Evolutionary conservation across 2,888 invertebrate species (phyloP).

Genomic region (Ichneumoninae sp.): DNA sequence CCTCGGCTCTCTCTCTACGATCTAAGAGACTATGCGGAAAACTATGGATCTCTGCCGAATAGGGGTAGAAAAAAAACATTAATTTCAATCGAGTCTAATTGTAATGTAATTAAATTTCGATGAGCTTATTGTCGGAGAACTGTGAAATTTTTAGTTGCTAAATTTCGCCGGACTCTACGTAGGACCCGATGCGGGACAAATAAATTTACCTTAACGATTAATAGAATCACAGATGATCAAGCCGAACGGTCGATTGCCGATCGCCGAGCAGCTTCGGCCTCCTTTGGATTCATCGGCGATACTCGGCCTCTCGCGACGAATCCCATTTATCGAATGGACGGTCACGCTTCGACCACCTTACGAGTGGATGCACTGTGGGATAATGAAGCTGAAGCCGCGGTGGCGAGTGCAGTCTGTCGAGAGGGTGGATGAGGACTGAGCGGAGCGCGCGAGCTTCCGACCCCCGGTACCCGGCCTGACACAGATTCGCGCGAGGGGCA

Average conservation of each 20-base stretch:
- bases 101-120: background rate
- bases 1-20: slow-evolving; percentile 36
- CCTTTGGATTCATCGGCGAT: slow-evolving; percentile 24
- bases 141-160: background rate
- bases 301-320: slow-evolving; percentile 45
- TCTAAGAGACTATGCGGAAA: slow-evolving; percentile 39
- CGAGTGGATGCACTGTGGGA: slow-evolving; percentile 32
- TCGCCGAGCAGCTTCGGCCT: slow-evolving; percentile 11
- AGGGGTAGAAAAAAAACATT: background rate
- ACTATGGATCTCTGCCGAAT: slow-evolving; percentile 56
- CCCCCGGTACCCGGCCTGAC: slow-evolving; percentile 74
- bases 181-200: background rate
- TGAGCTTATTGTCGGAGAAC: background rate
- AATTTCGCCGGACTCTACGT: background rate
- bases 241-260: slow-evolving; percentile 19
- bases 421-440: slow-evolving; percentile 72
- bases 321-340: slow-evolving; percentile 56
- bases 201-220: slow-evolving; percentile 43
- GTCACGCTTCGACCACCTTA: slow-evolving; percentile 13
- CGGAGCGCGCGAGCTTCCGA: slow-evolving; percentile 62
- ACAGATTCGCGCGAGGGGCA: slow-evolving; percentile 73
- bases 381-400: slow-evolving; percentile 38
- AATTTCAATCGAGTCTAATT: background rate
- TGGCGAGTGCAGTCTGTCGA: slow-evolving; percentile 14
- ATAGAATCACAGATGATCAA: slow-evolving; percentile 42